These are phyloP conservation scores for Sitta carolinensis DNA, from an alignment of 2,797 vertebrate species.

Conservation along the genomic window DNA sequence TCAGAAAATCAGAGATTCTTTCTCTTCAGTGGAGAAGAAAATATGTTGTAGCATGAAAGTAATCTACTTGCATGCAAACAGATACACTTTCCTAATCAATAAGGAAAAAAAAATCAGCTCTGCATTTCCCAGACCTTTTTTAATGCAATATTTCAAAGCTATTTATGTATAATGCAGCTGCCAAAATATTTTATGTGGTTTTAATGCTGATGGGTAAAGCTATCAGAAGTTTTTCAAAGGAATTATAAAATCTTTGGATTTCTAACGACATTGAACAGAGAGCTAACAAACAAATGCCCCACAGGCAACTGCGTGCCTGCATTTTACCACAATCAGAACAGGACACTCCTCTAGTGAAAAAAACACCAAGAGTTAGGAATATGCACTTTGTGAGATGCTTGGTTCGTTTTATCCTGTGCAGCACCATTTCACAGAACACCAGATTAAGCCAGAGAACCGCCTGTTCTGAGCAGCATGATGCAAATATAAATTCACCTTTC, in stretches of 20 bases:
- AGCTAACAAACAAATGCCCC: background rate
- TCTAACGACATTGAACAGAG: background rate
- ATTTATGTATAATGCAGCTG: background rate
- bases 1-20: background rate
- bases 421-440: conserved; percentile 42
- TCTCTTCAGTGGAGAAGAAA: background rate
- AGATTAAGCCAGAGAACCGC: conserved; percentile 44
- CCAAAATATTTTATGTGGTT: conserved; percentile 21
- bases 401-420: conserved; percentile 19
- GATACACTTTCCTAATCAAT: conserved; percentile 31
- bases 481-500: conserved; percentile 78
- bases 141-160: conserved; percentile 12
- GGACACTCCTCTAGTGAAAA: background rate
- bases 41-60: background rate
- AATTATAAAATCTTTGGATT: conserved; percentile 26
- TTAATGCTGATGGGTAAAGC: background rate
- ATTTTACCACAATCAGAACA: conserved; percentile 15
- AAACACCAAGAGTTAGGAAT: background rate
- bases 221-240: conserved; percentile 7
- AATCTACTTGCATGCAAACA: background rate
- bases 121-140: background rate
- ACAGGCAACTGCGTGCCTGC: background rate
- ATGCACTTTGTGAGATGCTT: background rate
- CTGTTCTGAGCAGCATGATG: conserved; percentile 55
- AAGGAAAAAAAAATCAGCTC: background rate